Percentiles rank a stretch among this genome's conserved stretches.
phyloP scores from a whole-genome alignment of 2,888 invertebrate species.

The Deilephila elpenor region DNA sequence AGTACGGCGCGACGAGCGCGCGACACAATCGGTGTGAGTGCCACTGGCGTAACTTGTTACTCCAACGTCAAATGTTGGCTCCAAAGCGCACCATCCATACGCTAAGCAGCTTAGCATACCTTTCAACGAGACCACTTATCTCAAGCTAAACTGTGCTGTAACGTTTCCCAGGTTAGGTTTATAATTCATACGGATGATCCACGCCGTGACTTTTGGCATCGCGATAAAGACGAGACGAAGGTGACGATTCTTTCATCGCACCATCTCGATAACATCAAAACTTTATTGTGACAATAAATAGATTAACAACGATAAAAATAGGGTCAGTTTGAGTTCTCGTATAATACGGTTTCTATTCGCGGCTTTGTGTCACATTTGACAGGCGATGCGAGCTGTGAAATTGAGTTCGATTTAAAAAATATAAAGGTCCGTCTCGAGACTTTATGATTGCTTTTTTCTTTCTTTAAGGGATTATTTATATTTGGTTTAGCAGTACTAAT shows the following conservation, averaged over 20 bases:
- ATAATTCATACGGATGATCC: conserved; percentile 38
- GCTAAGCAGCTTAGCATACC: conserved; percentile 80
- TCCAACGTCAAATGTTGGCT: conserved; percentile 72
- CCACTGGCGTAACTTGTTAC: conserved; percentile 68
- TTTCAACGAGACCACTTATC: conserved; percentile 44
- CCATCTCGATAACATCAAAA: conserved; percentile 79
- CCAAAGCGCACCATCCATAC: conserved; percentile 69
- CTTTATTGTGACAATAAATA: conserved; percentile 83
- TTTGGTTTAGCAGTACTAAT: conserved; percentile 77
- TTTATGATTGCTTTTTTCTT: conserved; percentile 71
- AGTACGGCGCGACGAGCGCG: conserved; percentile 52
- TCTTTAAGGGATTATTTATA: conserved; percentile 72
- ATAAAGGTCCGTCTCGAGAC: conserved; percentile 78
- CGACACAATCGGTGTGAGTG: conserved; percentile 36
- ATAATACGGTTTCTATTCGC: conserved; percentile 78
- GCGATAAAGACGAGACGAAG: conserved; percentile 72
- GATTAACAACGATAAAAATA: conserved; percentile 83
- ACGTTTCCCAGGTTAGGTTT: conserved; percentile 39
- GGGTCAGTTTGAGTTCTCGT: conserved; percentile 77
- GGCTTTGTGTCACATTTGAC: conserved; percentile 82
- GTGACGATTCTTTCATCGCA: conserved; percentile 82
- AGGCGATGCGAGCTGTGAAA: conserved; percentile 83
- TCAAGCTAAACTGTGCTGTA: conserved; percentile 54
- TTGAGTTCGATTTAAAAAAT: conserved; percentile 79
- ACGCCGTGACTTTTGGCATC: conserved; percentile 78